Evolutionary conservation across 2,113 vertebrate species (phyloP), one percentile per base, ranked within the genome.

Genomic region (Mobula hypostoma): DNA sequence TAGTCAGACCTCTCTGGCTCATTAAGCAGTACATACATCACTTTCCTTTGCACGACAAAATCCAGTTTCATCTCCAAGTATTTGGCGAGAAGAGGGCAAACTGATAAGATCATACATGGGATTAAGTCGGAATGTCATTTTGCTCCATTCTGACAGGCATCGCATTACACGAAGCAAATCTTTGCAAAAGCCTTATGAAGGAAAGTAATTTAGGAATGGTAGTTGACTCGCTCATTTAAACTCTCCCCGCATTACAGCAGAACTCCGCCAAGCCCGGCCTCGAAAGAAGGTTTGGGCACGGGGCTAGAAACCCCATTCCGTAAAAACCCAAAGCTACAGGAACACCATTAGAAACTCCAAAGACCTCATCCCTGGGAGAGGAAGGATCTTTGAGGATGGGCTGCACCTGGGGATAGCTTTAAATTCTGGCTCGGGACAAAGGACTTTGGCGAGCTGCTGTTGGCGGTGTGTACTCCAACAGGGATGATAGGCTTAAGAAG

Each of bases 11-110:
- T 15, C 61, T 32, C 32, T 90, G 85, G 85, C 6, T 66, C 85
- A 90, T 66, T 90, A 90, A 58, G 85, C 21, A 90, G 17, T 90
- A 32, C 66, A 90, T 90, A 90, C 66, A 90, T 90, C 85, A 90
- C 85, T 66, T 90, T 66, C 58, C 5, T 90, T 90, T 61, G 66
- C 85, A 66, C 61, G 21, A 66, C 29, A 90, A 90, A 90, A 90
- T 90, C 85, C 61, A 90, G 63, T 87, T 90, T 66, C 32, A n/a
- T 90, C 61, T 90, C 58, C 8, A 88, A 32, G 85, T 17, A 90
- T 68, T 90, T 90, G 85, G 15, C 66, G 85, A 90, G 85, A 88
- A 87, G 63, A 66, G 29, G 15, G n/a, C n/a, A 90, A 66, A 32
- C 61, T 66, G 61, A 90, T 66, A 68, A 66, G 29, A 66, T 32